Base-by-base conservation (phyloP, 64 coral and sea anemone genomes). In the Pachyseris speciosa region DNA sequence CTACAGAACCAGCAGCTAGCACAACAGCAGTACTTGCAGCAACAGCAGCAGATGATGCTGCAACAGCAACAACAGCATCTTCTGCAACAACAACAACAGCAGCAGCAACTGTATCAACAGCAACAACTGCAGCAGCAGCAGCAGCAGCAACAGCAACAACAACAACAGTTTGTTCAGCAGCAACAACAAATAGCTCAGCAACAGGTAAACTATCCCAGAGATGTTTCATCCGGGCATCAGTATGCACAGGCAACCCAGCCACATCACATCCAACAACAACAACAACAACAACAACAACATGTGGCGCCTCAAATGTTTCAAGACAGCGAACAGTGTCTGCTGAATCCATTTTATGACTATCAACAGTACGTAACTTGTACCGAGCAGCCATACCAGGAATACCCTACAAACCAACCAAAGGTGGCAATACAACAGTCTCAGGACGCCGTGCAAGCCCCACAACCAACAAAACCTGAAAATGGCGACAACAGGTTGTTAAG, bases 281-380 rank as follows among this genome's bases (percentile, higher is more conserved):
- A 80, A 25, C 87, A 80, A n/a, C 75, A 80, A 37, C 61, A 55
- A 5, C 74, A 80, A 25, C 40, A 78, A 34, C 10, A 80, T 43
- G 2, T 80, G 17, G 16, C 38, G 3, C 87, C 47, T 17, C 74
- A 89, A 28, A 36, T 64, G 15, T 78, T 47, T n/a, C 55, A 89
- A 31, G 72, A 48, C 27, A 63, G 37, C 12, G 77, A 70, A 20
- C 72, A 90, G 8, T 47, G 65, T 7, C 58, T 50, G 36, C 74
- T 80, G 9, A 90, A 90, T 80, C 87, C 87, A 27, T 90, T 90
- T 39, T 49, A 67, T 36, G 45, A 64, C 2, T 83, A 83, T 48
- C 20, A 72, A 24, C 63, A 72, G 37, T 61, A 78, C 70, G 22
- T 20, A n/a, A 39, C 29, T 34, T 39, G 12, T 19, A 36, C 44